Conservation (phyloP, 2,888 invertebrate species). For the Agrotis segetum region DNA sequence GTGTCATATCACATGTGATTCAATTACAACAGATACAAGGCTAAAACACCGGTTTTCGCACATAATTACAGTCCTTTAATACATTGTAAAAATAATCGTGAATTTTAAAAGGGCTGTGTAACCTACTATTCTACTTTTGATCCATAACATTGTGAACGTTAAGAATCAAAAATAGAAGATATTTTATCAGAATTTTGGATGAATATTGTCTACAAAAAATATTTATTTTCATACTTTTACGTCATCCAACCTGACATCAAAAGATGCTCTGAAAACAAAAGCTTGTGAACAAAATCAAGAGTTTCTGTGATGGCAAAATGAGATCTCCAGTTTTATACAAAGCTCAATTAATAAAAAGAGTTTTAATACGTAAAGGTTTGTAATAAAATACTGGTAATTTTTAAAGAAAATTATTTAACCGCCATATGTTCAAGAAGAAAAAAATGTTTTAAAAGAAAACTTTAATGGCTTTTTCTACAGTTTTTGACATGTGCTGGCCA, state of each 20-base stretch:
- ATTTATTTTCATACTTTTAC: no score
- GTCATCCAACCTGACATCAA: not conserved
- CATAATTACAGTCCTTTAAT: slow-evolving; percentile 37
- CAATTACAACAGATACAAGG: slow-evolving; percentile 65
- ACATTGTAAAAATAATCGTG: slow-evolving; percentile 45
- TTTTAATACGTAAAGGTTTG: not conserved
- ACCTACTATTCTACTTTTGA: not conserved
- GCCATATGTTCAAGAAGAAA: not conserved
- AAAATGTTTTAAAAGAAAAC: not conserved
- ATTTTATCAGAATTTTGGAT: not conserved
- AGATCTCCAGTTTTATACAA: no score
- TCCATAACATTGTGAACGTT: not conserved
- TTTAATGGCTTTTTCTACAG: not conserved
- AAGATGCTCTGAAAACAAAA: not conserved
- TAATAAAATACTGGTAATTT: not conserved
- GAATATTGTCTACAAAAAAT: not conserved
- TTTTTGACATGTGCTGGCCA: not conserved
- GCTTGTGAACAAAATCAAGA: not conserved
- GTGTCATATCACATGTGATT: slow-evolving; percentile 51
- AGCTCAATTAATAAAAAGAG: not conserved
- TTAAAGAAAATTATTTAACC: not conserved
- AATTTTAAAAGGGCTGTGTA: slow-evolving; percentile 1
- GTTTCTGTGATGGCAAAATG: no score
- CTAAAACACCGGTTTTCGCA: slow-evolving; percentile 55
- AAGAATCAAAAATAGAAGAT: not conserved